phyloP scores from a whole-genome alignment of 1,140 invertebrate species.

The Notospermus geniculatus region DNA sequence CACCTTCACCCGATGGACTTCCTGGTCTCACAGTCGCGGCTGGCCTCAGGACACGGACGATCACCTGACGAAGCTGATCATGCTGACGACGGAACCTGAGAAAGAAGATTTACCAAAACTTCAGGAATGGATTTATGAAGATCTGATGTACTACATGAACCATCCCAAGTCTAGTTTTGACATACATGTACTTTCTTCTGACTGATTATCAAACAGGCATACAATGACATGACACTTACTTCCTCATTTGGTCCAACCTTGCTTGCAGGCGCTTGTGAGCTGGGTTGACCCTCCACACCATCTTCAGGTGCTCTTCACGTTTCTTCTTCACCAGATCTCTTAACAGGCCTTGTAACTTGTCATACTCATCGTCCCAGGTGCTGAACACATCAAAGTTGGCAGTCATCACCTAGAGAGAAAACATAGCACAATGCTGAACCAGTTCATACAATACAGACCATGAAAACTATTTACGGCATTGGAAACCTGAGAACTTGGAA shows the following conservation, averaged over 20 bases:
- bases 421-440: no score
- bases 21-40: conserved; percentile 35
- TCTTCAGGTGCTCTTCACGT: conserved; percentile 94
- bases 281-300: conserved; percentile 93
- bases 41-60: conserved; percentile 86
- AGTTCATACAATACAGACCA: no score
- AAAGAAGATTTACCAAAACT: no score
- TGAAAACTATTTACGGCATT: no score
- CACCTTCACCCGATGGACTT: conserved; percentile 43
- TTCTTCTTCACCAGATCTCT: conserved; percentile 94
- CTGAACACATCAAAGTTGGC: conserved; percentile 95
- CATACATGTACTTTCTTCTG: no score
- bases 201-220: no score
- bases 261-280: conserved; percentile 93
- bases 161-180: no score
- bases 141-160: no score
- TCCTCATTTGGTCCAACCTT: conserved; percentile 91
- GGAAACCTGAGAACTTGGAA: no score
- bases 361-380: conserved; percentile 99
- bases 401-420: no score
- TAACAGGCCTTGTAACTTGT: conserved; percentile 88
- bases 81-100: conserved; percentile 86
- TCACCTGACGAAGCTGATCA: conserved; percentile 95
- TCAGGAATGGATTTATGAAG: no score
- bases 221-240: no score